Evolutionary conservation across 2,113 vertebrate genomes (phyloP).

Genomic region (Nesogale talazaci): DNA sequence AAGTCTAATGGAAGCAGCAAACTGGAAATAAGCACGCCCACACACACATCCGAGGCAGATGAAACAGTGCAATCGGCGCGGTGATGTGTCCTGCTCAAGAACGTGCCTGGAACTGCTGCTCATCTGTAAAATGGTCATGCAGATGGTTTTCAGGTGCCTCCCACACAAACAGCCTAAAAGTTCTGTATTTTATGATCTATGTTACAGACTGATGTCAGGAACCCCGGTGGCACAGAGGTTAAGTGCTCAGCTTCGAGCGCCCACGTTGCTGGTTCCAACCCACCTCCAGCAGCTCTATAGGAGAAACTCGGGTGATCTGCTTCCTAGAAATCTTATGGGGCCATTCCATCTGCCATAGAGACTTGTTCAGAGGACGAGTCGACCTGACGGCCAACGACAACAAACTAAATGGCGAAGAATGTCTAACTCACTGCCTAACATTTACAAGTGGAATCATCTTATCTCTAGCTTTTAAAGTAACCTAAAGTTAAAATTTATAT

Average conservation of each 20-base stretch:
- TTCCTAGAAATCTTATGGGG: neutral
- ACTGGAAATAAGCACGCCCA: neutral
- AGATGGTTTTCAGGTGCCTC: constrained; percentile 44
- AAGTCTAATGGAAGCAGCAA: constrained; percentile 33
- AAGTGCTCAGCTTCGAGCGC: neutral
- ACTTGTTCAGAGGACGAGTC: neutral
- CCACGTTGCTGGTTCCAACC: neutral
- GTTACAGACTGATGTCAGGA: neutral
- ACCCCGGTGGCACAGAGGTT: neutral
- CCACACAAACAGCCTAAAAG: constrained; percentile 5
- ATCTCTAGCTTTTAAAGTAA: constrained; percentile 3
- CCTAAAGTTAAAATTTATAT: neutral
- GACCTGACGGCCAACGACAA: neutral
- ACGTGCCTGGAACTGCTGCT: neutral
- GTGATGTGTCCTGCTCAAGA: neutral
- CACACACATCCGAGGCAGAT: neutral
- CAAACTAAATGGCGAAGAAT: neutral
- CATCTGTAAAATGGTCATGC: neutral
- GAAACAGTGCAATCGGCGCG: neutral
- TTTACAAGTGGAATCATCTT: constrained; percentile 1
- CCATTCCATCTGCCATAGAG: neutral
- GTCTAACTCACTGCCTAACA: constrained; percentile 30
- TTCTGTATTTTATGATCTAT: constrained; percentile 28
- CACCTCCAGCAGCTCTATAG: neutral
- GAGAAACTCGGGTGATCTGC: neutral